These are phyloP conservation scores for Ethmia dodecea DNA, from an alignment of 2,888 invertebrate species.

Conservation along the genomic window DNA sequence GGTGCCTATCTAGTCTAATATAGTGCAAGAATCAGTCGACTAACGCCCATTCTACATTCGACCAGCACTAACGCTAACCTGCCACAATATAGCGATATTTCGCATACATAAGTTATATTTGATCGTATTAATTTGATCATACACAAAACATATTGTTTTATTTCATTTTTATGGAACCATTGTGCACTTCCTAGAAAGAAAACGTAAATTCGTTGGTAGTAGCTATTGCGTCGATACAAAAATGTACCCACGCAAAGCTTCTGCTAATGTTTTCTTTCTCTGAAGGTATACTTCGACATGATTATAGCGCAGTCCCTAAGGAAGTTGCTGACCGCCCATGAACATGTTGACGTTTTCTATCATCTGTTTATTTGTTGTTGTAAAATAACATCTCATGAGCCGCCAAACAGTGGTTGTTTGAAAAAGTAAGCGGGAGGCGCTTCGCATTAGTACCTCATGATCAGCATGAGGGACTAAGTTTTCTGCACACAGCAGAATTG, in stretches of 20 bases:
- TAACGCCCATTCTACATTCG: slow-evolving; percentile 23
- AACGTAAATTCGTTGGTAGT: slow-evolving; percentile 40
- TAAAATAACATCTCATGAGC: slow-evolving; percentile 46
- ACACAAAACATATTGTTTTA: slow-evolving; percentile 6
- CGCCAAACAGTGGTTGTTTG: slow-evolving; percentile 43
- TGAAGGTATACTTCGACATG: slow-evolving; percentile 38
- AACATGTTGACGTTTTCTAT: slow-evolving; percentile 53
- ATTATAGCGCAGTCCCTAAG: slow-evolving; percentile 60
- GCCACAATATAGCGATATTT: slow-evolving; percentile 29
- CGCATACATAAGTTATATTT: slow-evolving; percentile 1
- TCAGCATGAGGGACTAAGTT: slow-evolving; percentile 18
- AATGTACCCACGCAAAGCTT: slow-evolving; percentile 61
- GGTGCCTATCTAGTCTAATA: slow-evolving; percentile 28
- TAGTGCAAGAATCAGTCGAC: slow-evolving; percentile 29
- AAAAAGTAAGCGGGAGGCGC: slow-evolving; percentile 46
- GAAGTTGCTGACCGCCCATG: slow-evolving; percentile 70
- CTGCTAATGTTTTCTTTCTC: slow-evolving; percentile 58
- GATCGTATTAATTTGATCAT: slow-evolving; percentile 7
- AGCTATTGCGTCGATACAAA: slow-evolving; percentile 61
- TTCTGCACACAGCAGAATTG: slow-evolving; percentile 18
- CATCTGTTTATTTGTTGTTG: slow-evolving; percentile 51
- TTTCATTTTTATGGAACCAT: slow-evolving; percentile 39
- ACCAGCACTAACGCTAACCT: slow-evolving; percentile 40
- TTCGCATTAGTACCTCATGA: slow-evolving; percentile 27
- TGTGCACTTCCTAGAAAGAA: slow-evolving; percentile 57